Evolutionary conservation across 2,113 vertebrate genomes (phyloP), one percentile per base, ranked within the genome.

Genomic region (Myiagra hebetior): DNA sequence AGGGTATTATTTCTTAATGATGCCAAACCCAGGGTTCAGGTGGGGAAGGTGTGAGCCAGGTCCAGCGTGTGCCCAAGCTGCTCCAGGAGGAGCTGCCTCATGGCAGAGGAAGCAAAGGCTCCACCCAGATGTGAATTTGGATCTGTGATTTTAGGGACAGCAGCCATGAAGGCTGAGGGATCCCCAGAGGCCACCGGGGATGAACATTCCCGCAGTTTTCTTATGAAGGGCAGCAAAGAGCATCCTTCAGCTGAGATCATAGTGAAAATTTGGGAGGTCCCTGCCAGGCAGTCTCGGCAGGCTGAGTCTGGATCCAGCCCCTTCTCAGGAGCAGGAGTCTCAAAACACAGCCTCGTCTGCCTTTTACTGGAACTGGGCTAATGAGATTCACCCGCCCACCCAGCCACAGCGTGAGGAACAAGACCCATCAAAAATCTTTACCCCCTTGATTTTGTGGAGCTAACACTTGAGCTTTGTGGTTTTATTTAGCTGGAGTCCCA

Each of bases 61-160:
- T 47, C 39, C 55, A 53, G 27, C 0, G 0, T 28, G 30, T 62
- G 46, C 23, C 77, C 1, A 1, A 69, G 49, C n/a, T 65, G 63
- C 63, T 35, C 14, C 1, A 3, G 31, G 20, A 81, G 28, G 62
- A 95, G 47, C 46, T 82, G 70, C 37, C 27, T 35, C 46, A 11
- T 0, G 5, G 65, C 35, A 3, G 2, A 53, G 70, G 37, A 89
- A 87, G 50, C 15, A 49, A 63, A 81, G n/a, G 55, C 27, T 85
- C 46, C 91, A 60, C n/a, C 27, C 4, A 3, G 60, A 11, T 9
- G 1, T 20, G 44, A 56, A 57, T 57, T 15, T 41, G 50, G 80
- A 63, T 35, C 41, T 69, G 53, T 64, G 68, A 52, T 27, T 68
- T 52, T 55, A 46, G n/a, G 50, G 13, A 3, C 41, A 65, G 59